phyloP scores from a whole-genome alignment of 2,888 invertebrate species.

The Spilarctia lutea region DNA sequence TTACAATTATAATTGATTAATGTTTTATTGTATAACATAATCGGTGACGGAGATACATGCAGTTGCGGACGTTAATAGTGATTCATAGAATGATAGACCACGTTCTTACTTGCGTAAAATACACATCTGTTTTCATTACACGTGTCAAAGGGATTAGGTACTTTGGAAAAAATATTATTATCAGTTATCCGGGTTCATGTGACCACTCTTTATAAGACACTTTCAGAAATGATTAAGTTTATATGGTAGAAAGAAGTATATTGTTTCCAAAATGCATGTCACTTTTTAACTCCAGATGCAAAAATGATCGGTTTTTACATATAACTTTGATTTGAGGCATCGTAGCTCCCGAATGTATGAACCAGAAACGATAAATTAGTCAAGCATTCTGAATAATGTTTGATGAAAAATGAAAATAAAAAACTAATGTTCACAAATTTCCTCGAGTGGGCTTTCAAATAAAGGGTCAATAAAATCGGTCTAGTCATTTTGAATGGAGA shows the following conservation, averaged over 20 bases:
- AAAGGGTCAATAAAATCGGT: no score
- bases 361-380: no score
- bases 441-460: no score
- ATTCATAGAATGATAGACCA: slow-evolving; percentile 46
- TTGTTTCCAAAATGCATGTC: no score
- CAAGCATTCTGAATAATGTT: no score
- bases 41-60: slow-evolving; percentile 11
- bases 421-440: no score
- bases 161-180: slow-evolving; percentile 1
- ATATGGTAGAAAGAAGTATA: not conserved
- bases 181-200: not conserved
- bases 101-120: slow-evolving; percentile 41
- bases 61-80: slow-evolving; percentile 31
- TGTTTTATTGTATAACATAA: slow-evolving; percentile 10
- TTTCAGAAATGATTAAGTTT: not conserved
- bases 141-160: slow-evolving; percentile 13
- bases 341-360: no score
- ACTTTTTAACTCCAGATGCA: no score
- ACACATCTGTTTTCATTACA: slow-evolving; percentile 15
- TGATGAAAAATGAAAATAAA: no score
- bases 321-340: no score
- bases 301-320: no score
- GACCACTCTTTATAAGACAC: not conserved
- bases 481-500: no score
- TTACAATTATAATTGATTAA: slow-evolving; percentile 17